A percentile compares a stretch with the other conserved stretches of the same genome.
Conservation (phyloP, 1,140 invertebrate genomes). For the Cotesia typhae region DNA sequence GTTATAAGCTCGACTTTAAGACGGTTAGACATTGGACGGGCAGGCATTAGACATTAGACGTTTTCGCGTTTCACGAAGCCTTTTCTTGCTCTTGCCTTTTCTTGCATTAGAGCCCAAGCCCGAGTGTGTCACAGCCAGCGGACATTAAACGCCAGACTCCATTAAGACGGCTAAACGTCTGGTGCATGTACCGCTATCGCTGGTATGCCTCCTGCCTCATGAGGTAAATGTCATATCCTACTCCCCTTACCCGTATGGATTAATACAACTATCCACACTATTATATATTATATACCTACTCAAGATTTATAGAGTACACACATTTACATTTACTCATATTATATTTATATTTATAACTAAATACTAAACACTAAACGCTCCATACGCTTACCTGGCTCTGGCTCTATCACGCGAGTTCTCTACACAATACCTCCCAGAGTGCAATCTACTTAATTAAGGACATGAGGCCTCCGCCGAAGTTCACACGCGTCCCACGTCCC, state of each 20-base stretch:
- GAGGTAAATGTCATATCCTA: slow-evolving; percentile 1
- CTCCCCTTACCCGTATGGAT: background rate
- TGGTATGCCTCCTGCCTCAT: background rate
- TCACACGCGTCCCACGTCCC: slow-evolving; percentile 51
- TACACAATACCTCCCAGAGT: slow-evolving; percentile 34
- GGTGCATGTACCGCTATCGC: slow-evolving; percentile 19
- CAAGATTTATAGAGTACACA: too few species aligned
- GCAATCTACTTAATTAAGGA: slow-evolving; percentile 50
- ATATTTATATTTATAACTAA: too few species aligned
- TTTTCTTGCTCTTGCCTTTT: background rate
- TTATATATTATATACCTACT: too few species aligned
- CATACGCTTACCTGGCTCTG: background rate
- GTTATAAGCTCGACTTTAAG: too few species aligned
- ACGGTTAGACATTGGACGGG: slow-evolving; percentile 9
- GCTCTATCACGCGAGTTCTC: slow-evolving; percentile 39
- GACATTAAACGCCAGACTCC: slow-evolving; percentile 7
- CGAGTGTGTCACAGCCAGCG: slow-evolving; percentile 1
- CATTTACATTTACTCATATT: too few species aligned
- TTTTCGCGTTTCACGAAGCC: slow-evolving; percentile 25
- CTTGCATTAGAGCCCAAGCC: too few species aligned
- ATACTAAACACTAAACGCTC: too few species aligned
- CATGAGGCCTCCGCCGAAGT: slow-evolving; percentile 50
- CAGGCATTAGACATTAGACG: background rate
- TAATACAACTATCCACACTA: too few species aligned
- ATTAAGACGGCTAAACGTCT: slow-evolving; percentile 3